Evolutionary conservation across 2,797 vertebrate species (phyloP).

Genomic region (Crax fasciolata): DNA sequence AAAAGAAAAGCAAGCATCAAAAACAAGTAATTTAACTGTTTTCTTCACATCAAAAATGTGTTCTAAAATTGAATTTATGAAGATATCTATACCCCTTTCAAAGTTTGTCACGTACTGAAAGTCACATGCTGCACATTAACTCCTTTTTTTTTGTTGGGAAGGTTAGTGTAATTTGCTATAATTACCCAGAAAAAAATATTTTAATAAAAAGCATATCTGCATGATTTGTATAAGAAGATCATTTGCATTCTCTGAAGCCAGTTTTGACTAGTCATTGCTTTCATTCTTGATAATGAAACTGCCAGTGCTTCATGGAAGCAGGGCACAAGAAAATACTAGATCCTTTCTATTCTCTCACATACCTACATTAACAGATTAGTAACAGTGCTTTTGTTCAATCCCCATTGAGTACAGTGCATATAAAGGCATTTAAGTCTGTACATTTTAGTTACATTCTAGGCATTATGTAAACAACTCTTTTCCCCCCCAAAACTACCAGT

Average conservation of each 20-base stretch:
- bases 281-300: not conserved
- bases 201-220: not conserved
- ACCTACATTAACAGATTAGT: not conserved
- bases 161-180: not conserved
- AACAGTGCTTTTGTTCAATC: not conserved
- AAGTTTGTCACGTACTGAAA: not conserved
- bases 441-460: not conserved
- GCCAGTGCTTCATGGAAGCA: not conserved
- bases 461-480: not conserved
- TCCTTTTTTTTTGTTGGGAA: not conserved
- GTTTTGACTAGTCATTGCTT: constrained; percentile 4
- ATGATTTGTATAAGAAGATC: not conserved
- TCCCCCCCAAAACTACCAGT: not conserved
- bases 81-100: not conserved
- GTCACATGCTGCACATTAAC: not conserved
- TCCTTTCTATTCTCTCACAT: not conserved
- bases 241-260: not conserved
- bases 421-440: not conserved
- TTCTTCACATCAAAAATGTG: not conserved
- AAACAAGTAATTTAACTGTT: not conserved
- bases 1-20: not conserved
- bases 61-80: not conserved
- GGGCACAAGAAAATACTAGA: not conserved
- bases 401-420: not conserved
- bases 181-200: not conserved